phyloP scores from a whole-genome alignment of 2,888 invertebrate species.

The Epicampocera succincta region DNA sequence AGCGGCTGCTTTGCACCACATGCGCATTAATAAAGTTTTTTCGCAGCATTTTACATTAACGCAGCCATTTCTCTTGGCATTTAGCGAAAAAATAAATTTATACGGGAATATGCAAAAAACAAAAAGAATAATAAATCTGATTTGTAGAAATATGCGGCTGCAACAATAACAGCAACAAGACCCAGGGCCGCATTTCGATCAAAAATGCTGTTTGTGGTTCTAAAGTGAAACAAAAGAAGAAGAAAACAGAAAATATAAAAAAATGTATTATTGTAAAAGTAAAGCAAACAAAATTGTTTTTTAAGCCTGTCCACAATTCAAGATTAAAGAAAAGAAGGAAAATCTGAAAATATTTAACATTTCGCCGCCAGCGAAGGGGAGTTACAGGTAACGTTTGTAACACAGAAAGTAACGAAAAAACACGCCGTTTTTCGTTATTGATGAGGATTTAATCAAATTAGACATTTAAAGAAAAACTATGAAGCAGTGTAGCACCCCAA shows the following conservation, averaged over 20 bases:
- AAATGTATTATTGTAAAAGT: slow-evolving; percentile 7
- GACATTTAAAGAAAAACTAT: no score
- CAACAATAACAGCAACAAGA: slow-evolving; percentile 1
- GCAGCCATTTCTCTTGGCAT: slow-evolving; percentile 1
- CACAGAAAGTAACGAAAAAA: no score
- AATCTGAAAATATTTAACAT: slow-evolving; percentile 12
- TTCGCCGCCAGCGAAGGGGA: slow-evolving; percentile 30
- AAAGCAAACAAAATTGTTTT: slow-evolving; percentile 14
- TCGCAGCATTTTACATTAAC: slow-evolving; percentile 12
- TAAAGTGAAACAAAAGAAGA: not conserved
- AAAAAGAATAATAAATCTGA: slow-evolving; percentile 21
- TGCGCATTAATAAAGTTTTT: slow-evolving; percentile 8
- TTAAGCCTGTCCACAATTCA: slow-evolving; percentile 4
- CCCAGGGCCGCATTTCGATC: not conserved
- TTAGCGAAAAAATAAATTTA: not conserved
- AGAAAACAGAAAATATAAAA: not conserved
- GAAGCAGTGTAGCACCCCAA: no score
- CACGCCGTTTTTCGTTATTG: no score
- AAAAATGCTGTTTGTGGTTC: slow-evolving; percentile 19
- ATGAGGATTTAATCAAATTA: no score
- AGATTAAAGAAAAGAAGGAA: not conserved
- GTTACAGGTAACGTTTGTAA: slow-evolving; percentile 31
- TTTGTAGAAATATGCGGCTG: slow-evolving; percentile 1
- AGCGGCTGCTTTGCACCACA: slow-evolving; percentile 35
- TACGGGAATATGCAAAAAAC: slow-evolving; percentile 34